Percentiles rank a stretch among this genome's conserved stretches.
Conservation (phyloP, 1,140 invertebrate genomes). For the Condylostylus longicornis region DNA sequence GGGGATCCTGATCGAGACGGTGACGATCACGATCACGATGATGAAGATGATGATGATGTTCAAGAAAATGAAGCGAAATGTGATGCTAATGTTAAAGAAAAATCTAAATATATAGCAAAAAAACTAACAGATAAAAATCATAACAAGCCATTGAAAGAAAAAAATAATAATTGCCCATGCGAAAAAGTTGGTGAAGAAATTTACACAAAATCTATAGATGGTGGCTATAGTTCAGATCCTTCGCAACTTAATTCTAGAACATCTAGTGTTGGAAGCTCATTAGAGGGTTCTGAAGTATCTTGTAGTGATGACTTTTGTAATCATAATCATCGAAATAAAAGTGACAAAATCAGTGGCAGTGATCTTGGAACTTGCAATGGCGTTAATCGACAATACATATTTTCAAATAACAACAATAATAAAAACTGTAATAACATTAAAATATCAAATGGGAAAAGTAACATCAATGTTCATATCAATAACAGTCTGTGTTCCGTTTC, state of each 20-base stretch:
- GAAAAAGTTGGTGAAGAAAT: constrained; percentile 26
- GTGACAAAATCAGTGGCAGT: constrained; percentile 8
- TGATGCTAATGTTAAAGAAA: neutral
- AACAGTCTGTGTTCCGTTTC: constrained; percentile 23
- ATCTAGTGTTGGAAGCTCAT: constrained; percentile 57
- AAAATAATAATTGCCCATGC: constrained; percentile 28
- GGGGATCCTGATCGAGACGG: constrained; percentile 12
- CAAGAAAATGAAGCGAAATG: constrained; percentile 8
- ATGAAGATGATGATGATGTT: constrained; percentile 8
- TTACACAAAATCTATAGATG: constrained; percentile 53
- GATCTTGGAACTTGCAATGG: constrained; percentile 12
- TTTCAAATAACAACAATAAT: neutral
- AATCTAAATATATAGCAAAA: constrained; percentile 13
- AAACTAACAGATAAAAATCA: constrained; percentile 20
- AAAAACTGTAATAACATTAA: constrained; percentile 17
- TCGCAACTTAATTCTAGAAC: constrained; percentile 43
- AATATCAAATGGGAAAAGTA: constrained; percentile 30
- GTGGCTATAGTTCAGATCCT: constrained; percentile 62
- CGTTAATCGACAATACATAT: constrained; percentile 8
- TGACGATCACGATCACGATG: constrained; percentile 4
- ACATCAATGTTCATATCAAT: constrained; percentile 32
- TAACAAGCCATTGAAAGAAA: constrained; percentile 14
- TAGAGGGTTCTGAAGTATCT: constrained; percentile 69
- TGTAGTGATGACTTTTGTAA: constrained; percentile 72
- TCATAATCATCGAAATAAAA: constrained; percentile 37